A percentile compares a stretch with the other conserved stretches of the same genome.
Conservation (phyloP, 2,888 invertebrate genomes). For the Philereme vetulata region DNA sequence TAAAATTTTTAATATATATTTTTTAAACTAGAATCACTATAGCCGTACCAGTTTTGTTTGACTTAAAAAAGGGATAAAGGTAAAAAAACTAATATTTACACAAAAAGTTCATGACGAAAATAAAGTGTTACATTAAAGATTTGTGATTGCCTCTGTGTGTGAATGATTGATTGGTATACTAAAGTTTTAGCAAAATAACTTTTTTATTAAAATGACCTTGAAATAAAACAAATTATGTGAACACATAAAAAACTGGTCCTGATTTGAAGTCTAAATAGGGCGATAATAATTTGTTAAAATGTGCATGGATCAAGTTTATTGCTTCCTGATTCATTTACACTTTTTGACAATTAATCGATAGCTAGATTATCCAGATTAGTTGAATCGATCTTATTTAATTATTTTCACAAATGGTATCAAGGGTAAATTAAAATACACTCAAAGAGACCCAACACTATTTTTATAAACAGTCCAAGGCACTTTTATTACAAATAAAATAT, state of each 20-base stretch:
- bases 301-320: constrained; percentile 8
- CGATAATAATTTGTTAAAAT: constrained; percentile 10
- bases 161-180: too few relatives aligned
- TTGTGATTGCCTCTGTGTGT: too few relatives aligned
- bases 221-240: constrained; percentile 11
- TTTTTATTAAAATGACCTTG: constrained; percentile 13
- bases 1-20: too few relatives aligned
- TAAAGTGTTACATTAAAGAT: too few relatives aligned
- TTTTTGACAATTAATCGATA: constrained; percentile 17
- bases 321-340: constrained; percentile 25
- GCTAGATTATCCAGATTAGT: neutral
- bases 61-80: too few relatives aligned
- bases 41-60: too few relatives aligned
- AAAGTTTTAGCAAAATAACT: neutral
- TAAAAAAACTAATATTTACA: too few relatives aligned
- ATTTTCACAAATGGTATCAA: too few relatives aligned
- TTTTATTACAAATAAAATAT: constrained; percentile 21
- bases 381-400: neutral
- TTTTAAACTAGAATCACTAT: too few relatives aligned
- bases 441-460: neutral
- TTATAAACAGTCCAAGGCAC: neutral
- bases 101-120: too few relatives aligned
- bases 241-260: constrained; percentile 10
- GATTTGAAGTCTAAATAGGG: constrained; percentile 12
- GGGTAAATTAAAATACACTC: too few relatives aligned